Evolutionary conservation across 1,140 invertebrate species (phyloP).

Genomic region (Temnothorax curvispinosus): DNA sequence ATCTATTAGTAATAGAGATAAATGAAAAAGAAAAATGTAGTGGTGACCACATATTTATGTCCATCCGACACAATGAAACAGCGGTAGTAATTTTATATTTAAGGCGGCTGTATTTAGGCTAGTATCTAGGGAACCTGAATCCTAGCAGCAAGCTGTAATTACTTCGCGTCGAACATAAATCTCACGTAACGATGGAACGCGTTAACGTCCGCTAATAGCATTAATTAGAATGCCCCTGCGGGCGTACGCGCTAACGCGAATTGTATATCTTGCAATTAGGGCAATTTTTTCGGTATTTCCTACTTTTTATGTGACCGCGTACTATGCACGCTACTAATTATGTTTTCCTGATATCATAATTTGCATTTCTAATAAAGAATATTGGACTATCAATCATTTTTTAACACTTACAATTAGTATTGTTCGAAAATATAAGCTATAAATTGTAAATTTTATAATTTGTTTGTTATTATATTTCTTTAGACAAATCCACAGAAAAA

Average conservation of each 20-base stretch:
- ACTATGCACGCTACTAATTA: constrained; percentile 22
- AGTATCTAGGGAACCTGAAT: constrained; percentile 21
- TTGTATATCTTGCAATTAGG: constrained; percentile 63
- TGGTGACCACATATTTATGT: background rate
- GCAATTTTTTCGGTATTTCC: constrained; percentile 44
- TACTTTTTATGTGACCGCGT: background rate
- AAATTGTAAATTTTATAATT: constrained; percentile 4
- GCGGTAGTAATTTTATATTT: constrained; percentile 28
- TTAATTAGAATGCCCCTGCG: constrained; percentile 53
- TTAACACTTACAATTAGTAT: too few species aligned
- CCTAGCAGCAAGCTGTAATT: constrained; percentile 43
- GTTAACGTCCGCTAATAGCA: constrained; percentile 62
- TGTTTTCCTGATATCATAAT: constrained; percentile 23
- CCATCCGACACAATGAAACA: background rate
- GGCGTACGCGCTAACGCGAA: constrained; percentile 45
- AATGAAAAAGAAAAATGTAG: background rate
- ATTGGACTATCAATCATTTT: background rate
- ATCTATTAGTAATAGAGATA: background rate
- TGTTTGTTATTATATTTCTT: background rate
- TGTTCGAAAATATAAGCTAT: background rate
- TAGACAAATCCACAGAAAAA: background rate
- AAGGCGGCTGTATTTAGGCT: constrained; percentile 2
- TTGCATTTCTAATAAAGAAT: constrained; percentile 10
- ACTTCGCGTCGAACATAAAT: constrained; percentile 62
- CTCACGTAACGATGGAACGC: constrained; percentile 59